A percentile compares a stretch with the other conserved stretches of the same genome.
Conservation (phyloP, 2,113 vertebrate genomes). For the Sula dactylatra region DNA sequence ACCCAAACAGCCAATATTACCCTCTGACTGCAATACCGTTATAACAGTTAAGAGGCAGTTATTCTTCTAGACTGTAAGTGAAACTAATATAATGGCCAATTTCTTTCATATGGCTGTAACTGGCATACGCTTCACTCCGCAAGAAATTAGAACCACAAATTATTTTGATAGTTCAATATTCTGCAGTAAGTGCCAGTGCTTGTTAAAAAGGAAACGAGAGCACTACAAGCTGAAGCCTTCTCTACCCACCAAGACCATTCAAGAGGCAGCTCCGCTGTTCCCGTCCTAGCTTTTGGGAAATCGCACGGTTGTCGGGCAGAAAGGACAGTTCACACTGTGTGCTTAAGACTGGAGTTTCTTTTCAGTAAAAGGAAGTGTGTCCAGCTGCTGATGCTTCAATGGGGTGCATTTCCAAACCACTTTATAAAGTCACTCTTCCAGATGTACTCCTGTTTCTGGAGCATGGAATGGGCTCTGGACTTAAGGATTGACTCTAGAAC, state of each 20-base stretch:
- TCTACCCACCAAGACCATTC: not conserved
- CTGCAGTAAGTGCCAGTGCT: not conserved
- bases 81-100: not conserved
- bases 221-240: not conserved
- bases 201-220: not conserved
- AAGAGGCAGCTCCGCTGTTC: not conserved
- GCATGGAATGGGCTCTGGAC: not conserved
- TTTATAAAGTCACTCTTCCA: not conserved
- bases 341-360: not conserved
- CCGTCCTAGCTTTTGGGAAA: not conserved
- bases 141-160: not conserved
- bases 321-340: not conserved
- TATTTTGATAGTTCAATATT: not conserved
- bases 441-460: not conserved
- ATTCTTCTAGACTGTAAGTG: not conserved
- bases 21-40: not conserved
- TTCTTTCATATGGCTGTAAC: not conserved
- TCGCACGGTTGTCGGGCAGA: not conserved
- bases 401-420: not conserved
- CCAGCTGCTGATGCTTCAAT: not conserved
- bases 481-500: not conserved
- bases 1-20: conserved; percentile 20
- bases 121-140: not conserved
- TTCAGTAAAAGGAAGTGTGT: not conserved
- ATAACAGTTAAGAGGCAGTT: not conserved